phyloP scores from a whole-genome alignment of 37 sponge, comb jelly and placozoan species.

The Bolinopsis microptera region DNA sequence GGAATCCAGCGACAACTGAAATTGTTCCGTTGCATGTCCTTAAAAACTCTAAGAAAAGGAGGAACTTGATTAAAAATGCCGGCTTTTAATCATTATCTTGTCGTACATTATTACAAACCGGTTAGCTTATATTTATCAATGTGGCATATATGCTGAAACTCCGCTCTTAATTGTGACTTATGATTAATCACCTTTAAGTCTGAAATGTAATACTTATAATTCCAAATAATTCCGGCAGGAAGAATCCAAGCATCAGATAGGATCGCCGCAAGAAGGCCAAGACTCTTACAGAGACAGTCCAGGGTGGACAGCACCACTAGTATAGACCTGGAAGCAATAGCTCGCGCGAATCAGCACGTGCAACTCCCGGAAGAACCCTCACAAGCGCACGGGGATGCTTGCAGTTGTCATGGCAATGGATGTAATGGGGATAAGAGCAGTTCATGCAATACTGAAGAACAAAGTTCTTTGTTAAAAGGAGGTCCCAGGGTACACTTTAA shows the following conservation, averaged over 20 bases:
- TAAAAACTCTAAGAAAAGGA: no score
- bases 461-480: not conserved
- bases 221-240: no score
- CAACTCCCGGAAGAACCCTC: not conserved
- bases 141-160: not conserved
- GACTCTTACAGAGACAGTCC: not conserved
- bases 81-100: not conserved
- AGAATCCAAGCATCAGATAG: no score
- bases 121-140: not conserved
- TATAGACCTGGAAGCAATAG: not conserved
- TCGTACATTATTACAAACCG: not conserved
- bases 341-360: not conserved
- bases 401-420: not conserved
- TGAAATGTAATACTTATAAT: no score
- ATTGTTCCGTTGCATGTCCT: no score
- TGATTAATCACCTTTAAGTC: no score
- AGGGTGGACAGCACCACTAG: not conserved
- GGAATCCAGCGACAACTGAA: no score
- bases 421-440: not conserved
- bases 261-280: not conserved
- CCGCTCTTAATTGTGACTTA: no score
- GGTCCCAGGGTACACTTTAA: not conserved
- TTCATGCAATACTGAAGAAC: not conserved
- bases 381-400: not conserved
- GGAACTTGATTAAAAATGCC: no score